Conservation (phyloP, 2,797 vertebrate species). For the Hipposideros larvatus region DNA sequence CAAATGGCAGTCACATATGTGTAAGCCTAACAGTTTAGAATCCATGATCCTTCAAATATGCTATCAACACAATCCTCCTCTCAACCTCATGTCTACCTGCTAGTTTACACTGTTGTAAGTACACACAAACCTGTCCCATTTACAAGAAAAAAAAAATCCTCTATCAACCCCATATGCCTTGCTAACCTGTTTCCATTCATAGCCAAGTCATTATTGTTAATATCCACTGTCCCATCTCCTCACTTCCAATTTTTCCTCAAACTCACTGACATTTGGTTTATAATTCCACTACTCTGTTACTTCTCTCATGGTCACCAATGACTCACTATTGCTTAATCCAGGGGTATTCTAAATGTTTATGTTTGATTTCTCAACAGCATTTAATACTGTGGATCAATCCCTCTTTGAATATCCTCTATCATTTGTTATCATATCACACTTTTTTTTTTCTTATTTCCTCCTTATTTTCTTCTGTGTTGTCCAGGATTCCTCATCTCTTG, state of each 20-base stretch:
- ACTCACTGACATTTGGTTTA: background rate
- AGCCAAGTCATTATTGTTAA: background rate
- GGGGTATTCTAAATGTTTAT: background rate
- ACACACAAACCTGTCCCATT: background rate
- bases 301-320: background rate
- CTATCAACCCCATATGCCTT: background rate
- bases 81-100: background rate
- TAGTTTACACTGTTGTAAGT: background rate
- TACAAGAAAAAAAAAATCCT: background rate
- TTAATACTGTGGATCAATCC: background rate
- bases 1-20: background rate
- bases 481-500: background rate
- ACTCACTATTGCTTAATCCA: background rate
- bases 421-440: background rate
- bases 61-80: background rate
- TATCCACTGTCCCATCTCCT: background rate
- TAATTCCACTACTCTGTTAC: background rate
- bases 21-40: background rate
- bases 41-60: background rate
- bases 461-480: background rate
- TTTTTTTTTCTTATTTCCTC: background rate
- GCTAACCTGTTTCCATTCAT: background rate
- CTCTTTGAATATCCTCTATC: background rate
- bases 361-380: background rate
- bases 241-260: background rate